Conservation (phyloP, 2,113 vertebrate genomes). For the Atherinomorus stipes region DNA sequence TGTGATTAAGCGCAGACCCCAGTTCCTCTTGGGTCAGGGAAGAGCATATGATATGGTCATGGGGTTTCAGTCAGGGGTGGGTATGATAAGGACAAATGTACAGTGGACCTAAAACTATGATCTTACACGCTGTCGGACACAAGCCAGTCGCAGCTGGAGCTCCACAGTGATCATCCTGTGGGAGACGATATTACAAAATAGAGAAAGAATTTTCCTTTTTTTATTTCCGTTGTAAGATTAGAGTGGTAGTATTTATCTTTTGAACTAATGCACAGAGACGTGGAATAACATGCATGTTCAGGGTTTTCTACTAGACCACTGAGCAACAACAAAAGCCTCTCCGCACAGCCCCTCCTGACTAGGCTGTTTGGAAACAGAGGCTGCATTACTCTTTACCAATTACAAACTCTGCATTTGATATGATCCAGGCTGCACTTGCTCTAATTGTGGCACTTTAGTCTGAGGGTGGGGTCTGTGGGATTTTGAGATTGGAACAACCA, state of each 20-base stretch:
- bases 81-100: slow-evolving; percentile 65
- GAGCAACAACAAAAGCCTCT: slow-evolving; percentile 56
- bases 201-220: slow-evolving; percentile 57
- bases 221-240: slow-evolving; percentile 46
- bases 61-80: slow-evolving; percentile 13
- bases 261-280: slow-evolving; percentile 60
- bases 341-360: slow-evolving; percentile 33
- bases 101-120: slow-evolving; percentile 47
- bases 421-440: slow-evolving; percentile 75
- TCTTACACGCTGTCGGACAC: slow-evolving; percentile 45
- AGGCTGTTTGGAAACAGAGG: slow-evolving; percentile 58
- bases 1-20: slow-evolving; percentile 81
- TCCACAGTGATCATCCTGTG: slow-evolving; percentile 33
- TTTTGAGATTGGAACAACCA: slow-evolving; percentile 8
- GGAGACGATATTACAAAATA: slow-evolving; percentile 63
- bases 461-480: slow-evolving; percentile 69
- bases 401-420: slow-evolving; percentile 71
- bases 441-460: slow-evolving; percentile 78
- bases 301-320: slow-evolving; percentile 58
- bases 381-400: slow-evolving; percentile 62
- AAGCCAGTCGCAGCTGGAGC: slow-evolving; percentile 37
- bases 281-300: slow-evolving; percentile 48
- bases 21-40: slow-evolving; percentile 61
- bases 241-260: slow-evolving; percentile 65
- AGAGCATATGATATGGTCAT: slow-evolving; percentile 49